phyloP scores from a whole-genome alignment of 2,113 vertebrate genomes.

The Mustela nigripes region DNA sequence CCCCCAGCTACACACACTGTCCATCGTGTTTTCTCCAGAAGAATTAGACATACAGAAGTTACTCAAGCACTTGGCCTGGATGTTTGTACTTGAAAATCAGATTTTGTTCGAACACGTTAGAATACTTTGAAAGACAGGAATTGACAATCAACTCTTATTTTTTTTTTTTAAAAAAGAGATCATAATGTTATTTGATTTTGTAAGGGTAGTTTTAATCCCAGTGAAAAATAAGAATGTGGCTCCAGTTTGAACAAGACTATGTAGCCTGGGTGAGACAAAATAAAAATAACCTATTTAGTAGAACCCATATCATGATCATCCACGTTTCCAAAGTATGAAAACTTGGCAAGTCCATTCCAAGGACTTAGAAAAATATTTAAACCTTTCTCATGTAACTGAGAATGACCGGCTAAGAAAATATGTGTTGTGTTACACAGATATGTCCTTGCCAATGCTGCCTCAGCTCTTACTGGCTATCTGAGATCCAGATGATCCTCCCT shows the following conservation, averaged over 20 bases:
- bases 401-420: background rate
- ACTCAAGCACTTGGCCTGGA: background rate
- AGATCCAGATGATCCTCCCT: background rate
- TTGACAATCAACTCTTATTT: background rate
- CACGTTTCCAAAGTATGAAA: conserved; percentile 46
- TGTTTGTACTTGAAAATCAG: conserved; percentile 45
- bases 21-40: conserved; percentile 22
- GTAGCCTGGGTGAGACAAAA: conserved; percentile 40
- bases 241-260: conserved; percentile 47
- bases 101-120: conserved; percentile 33
- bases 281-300: conserved; percentile 7
- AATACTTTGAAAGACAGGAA: conserved; percentile 52
- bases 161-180: background rate
- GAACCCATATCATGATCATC: background rate
- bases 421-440: background rate
- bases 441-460: background rate
- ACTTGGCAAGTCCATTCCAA: conserved; percentile 43
- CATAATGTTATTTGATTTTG: conserved; percentile 11
- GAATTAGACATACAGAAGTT: background rate
- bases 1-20: background rate
- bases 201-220: conserved; percentile 54
- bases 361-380: background rate
- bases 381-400: background rate
- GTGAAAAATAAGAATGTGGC: conserved; percentile 45
- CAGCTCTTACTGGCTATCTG: background rate